These are phyloP conservation scores for Egretta garzetta DNA, from an alignment of 2,113 vertebrate genomes.

Conservation along the genomic window DNA sequence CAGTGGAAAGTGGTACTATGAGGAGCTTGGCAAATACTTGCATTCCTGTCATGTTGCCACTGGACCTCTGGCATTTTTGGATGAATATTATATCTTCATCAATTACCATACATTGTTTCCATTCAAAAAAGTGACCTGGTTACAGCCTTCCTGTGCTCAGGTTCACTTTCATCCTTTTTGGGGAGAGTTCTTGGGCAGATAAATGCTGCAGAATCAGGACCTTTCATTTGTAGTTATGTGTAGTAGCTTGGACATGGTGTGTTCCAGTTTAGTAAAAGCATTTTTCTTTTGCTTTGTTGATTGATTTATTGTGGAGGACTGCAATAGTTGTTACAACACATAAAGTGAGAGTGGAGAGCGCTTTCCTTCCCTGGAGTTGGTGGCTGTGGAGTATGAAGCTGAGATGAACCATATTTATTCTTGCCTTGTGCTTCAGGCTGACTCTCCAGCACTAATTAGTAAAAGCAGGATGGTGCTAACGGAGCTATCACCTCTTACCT, in stretches of 20 bases:
- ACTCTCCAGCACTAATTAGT: neutral
- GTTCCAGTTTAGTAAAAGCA: neutral
- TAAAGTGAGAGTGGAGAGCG: neutral
- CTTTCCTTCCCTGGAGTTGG: neutral
- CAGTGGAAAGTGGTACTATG: neutral
- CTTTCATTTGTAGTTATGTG: neutral
- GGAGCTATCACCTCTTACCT: neutral
- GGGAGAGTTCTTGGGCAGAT: neutral
- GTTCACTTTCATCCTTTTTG: neutral
- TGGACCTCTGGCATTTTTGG: neutral
- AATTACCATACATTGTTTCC: neutral
- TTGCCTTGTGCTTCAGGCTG: neutral
- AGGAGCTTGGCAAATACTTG: neutral
- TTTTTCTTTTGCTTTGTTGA: neutral
- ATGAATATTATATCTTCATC: neutral
- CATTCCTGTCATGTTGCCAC: neutral
- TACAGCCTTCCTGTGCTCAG: neutral
- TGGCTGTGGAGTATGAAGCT: neutral
- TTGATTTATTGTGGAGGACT: neutral
- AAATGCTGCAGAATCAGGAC: neutral
- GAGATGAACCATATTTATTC: neutral
- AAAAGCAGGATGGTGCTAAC: neutral
- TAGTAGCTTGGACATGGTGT: fast-evolving
- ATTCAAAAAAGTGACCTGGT: neutral
- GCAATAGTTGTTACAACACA: neutral